These are phyloP conservation scores for Meta bourneti DNA, from an alignment of 2,888 invertebrate genomes.

Conservation along the genomic window DNA sequence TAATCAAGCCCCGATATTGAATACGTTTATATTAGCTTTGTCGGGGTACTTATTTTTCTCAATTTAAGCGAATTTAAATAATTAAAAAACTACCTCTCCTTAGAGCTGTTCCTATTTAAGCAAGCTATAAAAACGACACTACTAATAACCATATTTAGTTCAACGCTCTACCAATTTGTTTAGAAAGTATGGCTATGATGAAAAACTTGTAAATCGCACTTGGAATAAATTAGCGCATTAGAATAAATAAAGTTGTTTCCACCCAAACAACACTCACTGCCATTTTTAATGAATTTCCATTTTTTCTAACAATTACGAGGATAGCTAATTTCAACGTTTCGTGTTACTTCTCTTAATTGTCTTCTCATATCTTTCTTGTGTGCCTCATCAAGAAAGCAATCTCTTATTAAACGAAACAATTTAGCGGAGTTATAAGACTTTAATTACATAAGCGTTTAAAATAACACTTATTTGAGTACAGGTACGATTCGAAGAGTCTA, in stretches of 20 bases:
- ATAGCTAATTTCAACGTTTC: background rate
- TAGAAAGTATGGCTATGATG: too few relatives aligned
- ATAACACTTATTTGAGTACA: too few relatives aligned
- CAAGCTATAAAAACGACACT: too few relatives aligned
- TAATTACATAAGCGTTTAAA: background rate
- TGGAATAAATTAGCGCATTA: background rate
- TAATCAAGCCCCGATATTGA: too few relatives aligned
- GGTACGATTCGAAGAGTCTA: too few relatives aligned
- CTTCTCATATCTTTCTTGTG: background rate
- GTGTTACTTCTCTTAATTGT: background rate
- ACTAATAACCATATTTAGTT: background rate
- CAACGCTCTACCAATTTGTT: background rate
- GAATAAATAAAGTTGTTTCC: background rate
- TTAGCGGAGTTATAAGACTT: background rate
- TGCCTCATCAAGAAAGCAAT: background rate
- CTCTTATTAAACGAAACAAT: background rate
- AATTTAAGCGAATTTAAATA: too few relatives aligned
- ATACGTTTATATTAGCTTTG: too few relatives aligned
- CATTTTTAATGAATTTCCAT: background rate
- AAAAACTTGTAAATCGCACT: background rate
- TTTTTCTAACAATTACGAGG: background rate
- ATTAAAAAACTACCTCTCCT: too few relatives aligned
- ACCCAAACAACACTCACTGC: background rate
- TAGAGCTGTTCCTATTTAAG: too few relatives aligned
- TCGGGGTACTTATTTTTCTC: too few relatives aligned